Base-by-base conservation (phyloP, 2,888 invertebrate genomes). In the Suillia variegata region DNA sequence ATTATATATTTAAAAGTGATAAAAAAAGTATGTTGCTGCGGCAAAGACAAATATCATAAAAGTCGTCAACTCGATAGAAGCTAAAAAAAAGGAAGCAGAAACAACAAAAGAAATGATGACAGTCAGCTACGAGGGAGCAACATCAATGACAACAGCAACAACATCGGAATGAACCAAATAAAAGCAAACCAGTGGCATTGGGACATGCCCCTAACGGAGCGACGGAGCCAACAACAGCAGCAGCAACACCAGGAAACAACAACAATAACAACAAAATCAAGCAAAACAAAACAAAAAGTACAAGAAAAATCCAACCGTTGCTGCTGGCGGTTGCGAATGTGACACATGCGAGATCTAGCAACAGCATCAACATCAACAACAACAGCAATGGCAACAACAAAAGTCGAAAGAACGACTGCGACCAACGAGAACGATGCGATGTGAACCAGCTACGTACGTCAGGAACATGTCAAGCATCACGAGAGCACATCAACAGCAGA, bases 391-490 rank as follows among this genome's bases (percentile, higher is more conserved):
- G 12, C 31, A 31, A 31, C 31, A 31, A 31, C 31, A 31, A 31
- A 31, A 31, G 31, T 12, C 10, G 10, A 13, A 45, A 45, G 45
- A 17, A 6, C 38, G 38, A n/a, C 38, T 38, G 45, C 45, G 18
- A 45, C 45, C 45, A 45, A 45, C 45, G 45, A 45, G 45, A 13
- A 45, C 45, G 45, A 5, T 45, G 20, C 18, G 45, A 45, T 45
- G 18, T 20, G 45, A 18, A 13, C 45, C 3, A 38, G 45, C 45
- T 20, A 22, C 45, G 54, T 20, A 15, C 45, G 54, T 31, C 55
- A 55, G 38, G 50, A 49, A 38, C 56, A 56, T 56, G 56, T 56
- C 56, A 56, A 56, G 56, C 56, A 56, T 50, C 38, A 56, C 50
- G 50, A 56, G 56, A 56, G 50, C 56, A 50, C 56, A 56, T 56